Evolutionary conservation across 2,113 vertebrate genomes (phyloP).

Genomic region (Amphilophus citrinellus): DNA sequence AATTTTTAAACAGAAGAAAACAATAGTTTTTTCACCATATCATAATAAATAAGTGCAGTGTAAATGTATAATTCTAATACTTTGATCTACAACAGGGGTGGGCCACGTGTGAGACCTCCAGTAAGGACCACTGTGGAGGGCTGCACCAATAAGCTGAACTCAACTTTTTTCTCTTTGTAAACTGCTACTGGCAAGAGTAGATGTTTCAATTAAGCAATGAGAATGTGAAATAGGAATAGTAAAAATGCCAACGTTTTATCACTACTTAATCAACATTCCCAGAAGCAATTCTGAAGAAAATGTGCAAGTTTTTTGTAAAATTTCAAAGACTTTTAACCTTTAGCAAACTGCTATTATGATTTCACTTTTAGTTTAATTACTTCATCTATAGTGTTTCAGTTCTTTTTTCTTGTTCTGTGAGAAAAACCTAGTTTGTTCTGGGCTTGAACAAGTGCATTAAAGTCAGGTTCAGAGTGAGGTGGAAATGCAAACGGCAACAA

Average conservation of each 20-base stretch:
- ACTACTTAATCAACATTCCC: neutral
- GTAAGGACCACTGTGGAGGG: neutral
- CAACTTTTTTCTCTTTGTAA: neutral
- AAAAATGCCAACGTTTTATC: too few relatives aligned
- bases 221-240: neutral
- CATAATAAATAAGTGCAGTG: neutral
- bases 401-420: neutral
- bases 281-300: neutral
- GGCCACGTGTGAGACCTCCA: neutral
- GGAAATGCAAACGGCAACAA: neutral
- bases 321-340: too few relatives aligned
- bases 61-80: neutral
- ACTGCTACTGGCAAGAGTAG: too few relatives aligned
- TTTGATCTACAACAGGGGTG: neutral
- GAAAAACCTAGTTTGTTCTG: neutral
- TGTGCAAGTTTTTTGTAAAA: neutral
- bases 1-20: neutral
- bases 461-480: neutral
- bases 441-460: neutral
- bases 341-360: neutral
- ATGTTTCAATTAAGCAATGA: too few relatives aligned
- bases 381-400: neutral
- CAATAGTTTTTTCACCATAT: neutral
- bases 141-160: neutral
- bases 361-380: neutral